Evolutionary conservation across 2,888 invertebrate species (phyloP), one percentile per base, ranked within the genome.

Genomic region (Lochmaea capreae): DNA sequence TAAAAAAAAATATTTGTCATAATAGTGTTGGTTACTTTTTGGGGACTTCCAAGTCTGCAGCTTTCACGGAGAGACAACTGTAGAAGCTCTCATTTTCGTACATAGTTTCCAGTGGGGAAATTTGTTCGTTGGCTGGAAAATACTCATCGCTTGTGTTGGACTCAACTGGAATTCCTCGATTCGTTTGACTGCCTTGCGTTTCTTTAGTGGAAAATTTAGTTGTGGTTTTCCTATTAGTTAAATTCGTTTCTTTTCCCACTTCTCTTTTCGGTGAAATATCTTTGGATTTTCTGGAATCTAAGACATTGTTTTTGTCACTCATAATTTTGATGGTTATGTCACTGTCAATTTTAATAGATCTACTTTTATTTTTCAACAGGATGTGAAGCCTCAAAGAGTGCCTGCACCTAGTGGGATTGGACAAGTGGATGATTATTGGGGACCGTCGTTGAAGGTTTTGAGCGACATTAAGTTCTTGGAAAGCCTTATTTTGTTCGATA

Each of bases 401-500:
- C 94, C 94, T 0, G 94, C 94, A 84, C 93, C 96, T 0, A 92
- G 91, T 18, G 96, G 96, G 1, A 91, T 94, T 10, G 96, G 96
- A 4, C 93, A 94, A 77, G 86, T 94, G 1, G 97, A 98, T 79
- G 98, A 98, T 85, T 98, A 92, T 84, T 98, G 98, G 98, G 94
- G 94, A 0, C 93, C 96, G 0, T 96, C 97, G 0, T 93, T 96
- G 83, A 94, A 95, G 85, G 86, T 97, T 18, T 89, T 98, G 2
- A 95, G 95, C 75, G 98, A 98, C 85, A 93, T 97, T 79, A 97
- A 95, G 84, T 98, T 99, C 85, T 87, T 99, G 70, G 97, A 98
- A 78, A 91, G 92, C 18, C 89, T 99, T 69, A 90, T 96, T 54
- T 91, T 93, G 81, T 99, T 93, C 81, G 97, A 98, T 84, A 98